Evolutionary conservation across 1,140 invertebrate species (phyloP), one percentile per base, ranked within the genome.

Genomic region (Galendromus occidentalis): DNA sequence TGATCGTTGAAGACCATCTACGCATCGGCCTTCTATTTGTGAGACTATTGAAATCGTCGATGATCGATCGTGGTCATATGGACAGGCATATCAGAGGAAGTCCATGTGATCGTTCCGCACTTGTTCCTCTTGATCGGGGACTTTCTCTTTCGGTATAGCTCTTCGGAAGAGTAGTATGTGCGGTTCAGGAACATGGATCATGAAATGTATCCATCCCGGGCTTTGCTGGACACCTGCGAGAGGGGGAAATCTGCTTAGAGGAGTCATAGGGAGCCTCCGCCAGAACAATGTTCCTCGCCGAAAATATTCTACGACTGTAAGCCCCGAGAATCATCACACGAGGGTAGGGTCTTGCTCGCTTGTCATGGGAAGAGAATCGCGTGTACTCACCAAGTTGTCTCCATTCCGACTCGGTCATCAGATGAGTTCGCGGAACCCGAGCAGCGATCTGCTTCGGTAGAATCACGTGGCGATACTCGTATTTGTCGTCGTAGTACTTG

Each of bases 131-230:
- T 73, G 72, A 30, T 42, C 66, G n/a, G 67, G 67, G 25, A 66
- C 63, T 7, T 25, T 41, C 1, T 55, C 17, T 33, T 69, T 68
- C 30, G 55, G 51, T 0, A 73, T 9, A 28, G 70, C 72, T 64
- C 76, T 68, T 67, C 76, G 67, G 65, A 78, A 78, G 28, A 78
- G 70, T 18, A 78, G 66, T 63, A 78, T 76, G 68, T 77, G 76
- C n/a, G 76, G 76, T 66, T 78, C 76, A 76, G 91, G 91, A 71
- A 85, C 80, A 77, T 95, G 91, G 68, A 83, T 85, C 88, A 95
- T 92, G 70, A 93, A 96, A 77, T 95, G 90, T 6, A 91, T 80
- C 91, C 91, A 95, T 44, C 91, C 91, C 71, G 85, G 84, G 75
- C 87, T 91, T 75, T 94, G 91, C 75, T 92, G 88, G 1, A 96